Evolutionary conservation across 2,888 invertebrate genomes (phyloP).

Genomic region (Dryocosmus kuriphilus): DNA sequence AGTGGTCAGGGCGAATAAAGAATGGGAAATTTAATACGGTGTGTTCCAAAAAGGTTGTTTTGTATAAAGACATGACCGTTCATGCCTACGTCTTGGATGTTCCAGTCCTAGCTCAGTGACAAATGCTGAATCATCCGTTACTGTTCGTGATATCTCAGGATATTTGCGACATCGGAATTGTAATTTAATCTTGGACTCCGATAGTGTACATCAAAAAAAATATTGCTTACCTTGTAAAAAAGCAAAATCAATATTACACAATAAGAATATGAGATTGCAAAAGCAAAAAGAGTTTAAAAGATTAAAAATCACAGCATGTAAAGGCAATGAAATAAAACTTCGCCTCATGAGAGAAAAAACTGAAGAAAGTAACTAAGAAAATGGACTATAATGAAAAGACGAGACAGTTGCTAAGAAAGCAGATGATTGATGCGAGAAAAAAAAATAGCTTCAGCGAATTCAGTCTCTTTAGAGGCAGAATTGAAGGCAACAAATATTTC

Average conservation of each 20-base stretch:
- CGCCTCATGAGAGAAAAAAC: too few relatives aligned
- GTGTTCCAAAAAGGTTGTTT: neutral
- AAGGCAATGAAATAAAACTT: too few relatives aligned
- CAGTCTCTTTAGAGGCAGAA: too few relatives aligned
- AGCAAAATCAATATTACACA: neutral
- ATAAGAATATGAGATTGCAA: neutral
- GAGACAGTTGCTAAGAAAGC: too few relatives aligned
- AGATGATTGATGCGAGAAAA: too few relatives aligned
- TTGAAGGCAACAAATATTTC: too few relatives aligned
- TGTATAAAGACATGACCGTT: neutral
- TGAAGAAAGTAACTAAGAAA: too few relatives aligned
- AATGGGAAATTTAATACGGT: neutral
- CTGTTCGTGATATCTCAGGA: conserved; percentile 10
- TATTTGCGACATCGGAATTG: neutral
- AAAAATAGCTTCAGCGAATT: too few relatives aligned
- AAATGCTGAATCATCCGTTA: neutral
- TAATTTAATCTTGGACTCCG: neutral
- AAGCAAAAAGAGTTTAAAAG: neutral
- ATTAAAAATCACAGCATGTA: neutral
- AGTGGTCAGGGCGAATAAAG: neutral
- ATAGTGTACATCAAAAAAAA: neutral
- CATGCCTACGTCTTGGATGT: neutral
- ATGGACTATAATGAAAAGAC: too few relatives aligned
- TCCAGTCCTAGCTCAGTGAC: neutral
- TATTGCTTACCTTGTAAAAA: conserved; percentile 11